Conservation (phyloP, 2,113 vertebrate species). For the Tor tambroides region DNA sequence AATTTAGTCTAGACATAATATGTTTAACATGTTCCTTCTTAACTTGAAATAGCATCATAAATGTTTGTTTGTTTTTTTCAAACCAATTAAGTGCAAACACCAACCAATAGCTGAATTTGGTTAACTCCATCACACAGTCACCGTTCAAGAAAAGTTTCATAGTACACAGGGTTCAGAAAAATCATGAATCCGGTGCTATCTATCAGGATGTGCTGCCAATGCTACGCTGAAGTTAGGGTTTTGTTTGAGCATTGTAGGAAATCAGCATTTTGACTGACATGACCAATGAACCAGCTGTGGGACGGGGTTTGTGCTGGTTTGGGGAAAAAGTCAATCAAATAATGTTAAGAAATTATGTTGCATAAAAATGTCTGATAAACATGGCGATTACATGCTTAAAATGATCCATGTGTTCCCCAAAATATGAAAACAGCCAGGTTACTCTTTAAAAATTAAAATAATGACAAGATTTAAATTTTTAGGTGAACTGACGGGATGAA, state of each 20-base stretch:
- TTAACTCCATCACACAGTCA: neutral
- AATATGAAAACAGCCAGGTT: neutral
- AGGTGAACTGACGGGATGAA: neutral
- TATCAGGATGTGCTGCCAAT: neutral
- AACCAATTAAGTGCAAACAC: neutral
- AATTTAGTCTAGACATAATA: slow-evolving; percentile 17
- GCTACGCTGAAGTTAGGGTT: neutral
- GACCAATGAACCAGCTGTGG: neutral
- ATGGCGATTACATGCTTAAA: neutral
- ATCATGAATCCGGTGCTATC: neutral
- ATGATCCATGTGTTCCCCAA: too few relatives aligned
- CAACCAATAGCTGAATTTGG: neutral
- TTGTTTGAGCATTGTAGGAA: neutral
- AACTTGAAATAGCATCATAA: neutral
- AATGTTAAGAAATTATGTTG: neutral
- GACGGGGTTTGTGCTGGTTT: neutral
- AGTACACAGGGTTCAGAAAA: neutral
- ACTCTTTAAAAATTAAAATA: neutral
- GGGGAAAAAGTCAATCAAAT: neutral
- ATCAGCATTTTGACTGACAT: neutral
- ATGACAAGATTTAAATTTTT: too few relatives aligned
- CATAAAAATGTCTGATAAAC: neutral
- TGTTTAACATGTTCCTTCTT: neutral
- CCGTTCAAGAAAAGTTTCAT: neutral
- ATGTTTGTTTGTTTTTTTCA: neutral